Conservation (phyloP, 2,113 vertebrate species). For the Sceloporus tristichus region DNA sequence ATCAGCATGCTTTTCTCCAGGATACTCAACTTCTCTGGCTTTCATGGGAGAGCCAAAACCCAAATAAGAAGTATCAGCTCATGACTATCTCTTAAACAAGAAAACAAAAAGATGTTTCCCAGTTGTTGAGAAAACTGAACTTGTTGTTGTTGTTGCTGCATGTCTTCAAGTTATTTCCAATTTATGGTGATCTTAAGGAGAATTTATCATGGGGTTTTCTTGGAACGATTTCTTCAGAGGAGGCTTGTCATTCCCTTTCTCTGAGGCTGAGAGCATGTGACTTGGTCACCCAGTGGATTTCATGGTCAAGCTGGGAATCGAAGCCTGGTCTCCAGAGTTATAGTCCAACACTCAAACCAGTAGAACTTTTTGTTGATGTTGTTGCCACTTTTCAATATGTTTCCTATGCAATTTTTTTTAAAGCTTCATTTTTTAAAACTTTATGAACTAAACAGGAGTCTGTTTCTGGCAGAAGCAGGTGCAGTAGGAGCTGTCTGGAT, state of each 20-base stretch:
- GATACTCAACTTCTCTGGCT: conserved; percentile 41
- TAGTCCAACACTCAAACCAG: conserved; percentile 67
- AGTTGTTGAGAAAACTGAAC: conserved; percentile 72
- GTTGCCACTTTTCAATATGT: conserved; percentile 77
- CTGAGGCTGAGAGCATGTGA: too few relatives aligned
- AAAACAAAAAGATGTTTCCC: not conserved
- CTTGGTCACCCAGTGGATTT: too few relatives aligned
- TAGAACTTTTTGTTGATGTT: conserved; percentile 55
- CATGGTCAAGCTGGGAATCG: too few relatives aligned
- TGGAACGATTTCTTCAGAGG: too few relatives aligned
- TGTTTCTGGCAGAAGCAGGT: conserved; percentile 76
- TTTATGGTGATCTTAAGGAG: too few relatives aligned
- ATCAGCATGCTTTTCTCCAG: not conserved
- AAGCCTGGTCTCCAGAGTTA: too few relatives aligned
- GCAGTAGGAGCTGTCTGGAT: conserved; percentile 75
- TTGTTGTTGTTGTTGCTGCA: conserved; percentile 48
- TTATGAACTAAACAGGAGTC: conserved; percentile 70
- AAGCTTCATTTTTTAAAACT: conserved; percentile 69
- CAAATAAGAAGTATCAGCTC: conserved; percentile 38
- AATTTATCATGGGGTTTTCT: too few relatives aligned
- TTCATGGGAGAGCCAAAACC: conserved; percentile 28
- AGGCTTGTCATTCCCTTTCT: too few relatives aligned
- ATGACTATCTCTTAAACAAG: conserved; percentile 40
- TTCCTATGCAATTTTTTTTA: conserved; percentile 73
- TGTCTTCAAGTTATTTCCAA: too few relatives aligned